Evolutionary conservation across 2,888 invertebrate genomes (phyloP), one percentile per base, ranked within the genome.

Genomic region (Synergus itoensis): DNA sequence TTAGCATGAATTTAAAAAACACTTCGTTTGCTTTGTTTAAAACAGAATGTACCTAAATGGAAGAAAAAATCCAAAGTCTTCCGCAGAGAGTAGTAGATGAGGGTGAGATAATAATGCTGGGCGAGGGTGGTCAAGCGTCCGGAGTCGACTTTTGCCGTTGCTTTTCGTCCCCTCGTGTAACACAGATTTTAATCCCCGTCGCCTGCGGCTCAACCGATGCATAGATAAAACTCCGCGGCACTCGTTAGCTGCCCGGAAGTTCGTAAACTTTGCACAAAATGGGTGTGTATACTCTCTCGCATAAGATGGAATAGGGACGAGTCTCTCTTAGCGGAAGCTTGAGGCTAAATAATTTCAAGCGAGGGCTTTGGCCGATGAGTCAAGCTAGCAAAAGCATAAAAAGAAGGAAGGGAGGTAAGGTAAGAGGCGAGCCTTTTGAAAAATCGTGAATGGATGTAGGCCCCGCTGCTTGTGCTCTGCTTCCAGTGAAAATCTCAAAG

Each of bases 391-490:
- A 53, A 53, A 73, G 73, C 36, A 73, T 48, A 73, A 73, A 73
- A 73, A 73, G 69, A 43, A 45, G 16, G 45, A 5, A n/a, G 16
- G 78, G 48, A 28, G 41, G 79, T 79, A 82, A 41, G 69, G 69
- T 16, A 48, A 69, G 83, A 83, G 86, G 85, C 79, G 82, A 77
- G 81, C 79, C 85, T 86, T 88, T 87, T 86, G 85, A 88, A 88
- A 85, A 85, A 88, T 85, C 86, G 86, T 87, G 86, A 88, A 87
- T 86, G 86, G 85, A 87, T 86, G 86, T 86, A 85, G 84, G 84
- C 82, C 79, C 84, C 82, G 69, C 82, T 84, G 79, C 85, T 84
- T 81, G 81, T 81, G 69, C 78, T 82, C 81, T 80, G 81, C 84
- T 83, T 85, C 85, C 83, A 85, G 78, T 79, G 85, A 79, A 82